Evolutionary conservation across 30 jellyfish, hydroid and myxozoan genomes (phyloP).

Genomic region (Mastigias papua): DNA sequence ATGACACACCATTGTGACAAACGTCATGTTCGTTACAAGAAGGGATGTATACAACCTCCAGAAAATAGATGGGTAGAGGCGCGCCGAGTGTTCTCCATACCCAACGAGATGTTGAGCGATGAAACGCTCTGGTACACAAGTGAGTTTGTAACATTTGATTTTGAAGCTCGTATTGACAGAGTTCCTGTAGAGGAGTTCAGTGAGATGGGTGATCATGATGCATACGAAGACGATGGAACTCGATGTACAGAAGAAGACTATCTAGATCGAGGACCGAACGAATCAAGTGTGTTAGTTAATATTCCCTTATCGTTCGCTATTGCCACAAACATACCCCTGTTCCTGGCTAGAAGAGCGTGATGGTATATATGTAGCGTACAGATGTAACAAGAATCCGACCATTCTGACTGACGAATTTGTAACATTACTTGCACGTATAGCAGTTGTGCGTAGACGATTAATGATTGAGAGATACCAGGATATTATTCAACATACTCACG

Average conservation of each 20-base stretch:
- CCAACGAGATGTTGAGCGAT: neutral
- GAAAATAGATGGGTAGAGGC: neutral
- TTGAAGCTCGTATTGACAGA: neutral
- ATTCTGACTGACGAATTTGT: neutral
- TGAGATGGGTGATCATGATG: neutral
- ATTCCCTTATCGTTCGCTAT: neutral
- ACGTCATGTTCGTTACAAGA: neutral
- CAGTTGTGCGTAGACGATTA: neutral
- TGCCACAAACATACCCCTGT: neutral
- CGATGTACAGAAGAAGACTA: neutral
- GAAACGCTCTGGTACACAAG: neutral
- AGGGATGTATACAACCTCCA: neutral
- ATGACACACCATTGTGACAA: neutral
- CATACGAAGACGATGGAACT: neutral
- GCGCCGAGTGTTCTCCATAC: neutral
- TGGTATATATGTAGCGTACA: neutral
- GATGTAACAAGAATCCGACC: neutral
- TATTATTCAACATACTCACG: neutral
- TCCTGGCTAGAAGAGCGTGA: neutral
- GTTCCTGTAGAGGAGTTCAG: neutral
- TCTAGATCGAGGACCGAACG: neutral
- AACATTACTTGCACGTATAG: neutral
- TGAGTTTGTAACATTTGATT: neutral
- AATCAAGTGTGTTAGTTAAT: neutral
- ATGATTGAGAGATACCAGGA: neutral